Percentiles rank a stretch among this genome's conserved stretches.
Evolutionary conservation across 1,140 invertebrate genomes (phyloP).

Genomic region (Nephila pilipes): DNA sequence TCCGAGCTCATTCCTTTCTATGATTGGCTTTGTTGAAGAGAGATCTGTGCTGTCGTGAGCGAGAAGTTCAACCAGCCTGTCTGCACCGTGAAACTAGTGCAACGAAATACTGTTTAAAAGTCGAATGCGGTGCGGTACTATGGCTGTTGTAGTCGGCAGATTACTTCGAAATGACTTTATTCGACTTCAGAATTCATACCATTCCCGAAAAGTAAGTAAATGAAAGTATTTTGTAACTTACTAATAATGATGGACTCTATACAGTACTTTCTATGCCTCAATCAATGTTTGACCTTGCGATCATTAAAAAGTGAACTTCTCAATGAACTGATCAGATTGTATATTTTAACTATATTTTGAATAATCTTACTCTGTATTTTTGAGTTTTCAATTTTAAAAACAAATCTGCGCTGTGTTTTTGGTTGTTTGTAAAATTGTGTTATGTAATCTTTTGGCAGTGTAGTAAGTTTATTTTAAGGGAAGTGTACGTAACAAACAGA

Average conservation of each 20-base stretch:
- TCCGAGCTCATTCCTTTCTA: background rate
- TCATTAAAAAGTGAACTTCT: background rate
- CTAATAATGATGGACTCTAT: background rate
- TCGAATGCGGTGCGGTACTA: slow-evolving; percentile 15
- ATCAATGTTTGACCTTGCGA: slow-evolving; percentile 48
- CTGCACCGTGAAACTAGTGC: background rate
- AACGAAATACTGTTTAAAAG: slow-evolving; percentile 26
- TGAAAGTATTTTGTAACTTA: background rate
- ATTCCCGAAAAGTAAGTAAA: slow-evolving; percentile 42
- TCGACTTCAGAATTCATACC: background rate
- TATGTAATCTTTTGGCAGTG: background rate
- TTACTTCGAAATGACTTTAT: slow-evolving; percentile 67
- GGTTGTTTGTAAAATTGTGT: background rate
- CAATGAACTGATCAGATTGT: background rate
- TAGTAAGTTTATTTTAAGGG: background rate
- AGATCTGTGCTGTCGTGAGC: background rate
- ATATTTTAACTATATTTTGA: background rate
- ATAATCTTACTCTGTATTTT: background rate
- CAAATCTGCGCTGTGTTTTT: background rate
- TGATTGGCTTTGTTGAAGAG: background rate
- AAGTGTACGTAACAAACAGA: too few relatives aligned
- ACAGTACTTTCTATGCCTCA: background rate
- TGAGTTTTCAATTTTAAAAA: background rate
- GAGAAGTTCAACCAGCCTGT: background rate
- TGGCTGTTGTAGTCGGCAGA: slow-evolving; percentile 62